Percentiles rank a stretch among this genome's conserved stretches.
These are phyloP conservation scores for Zeuzera pyrina DNA, from an alignment of 2,888 invertebrate genomes.

Conservation along the genomic window DNA sequence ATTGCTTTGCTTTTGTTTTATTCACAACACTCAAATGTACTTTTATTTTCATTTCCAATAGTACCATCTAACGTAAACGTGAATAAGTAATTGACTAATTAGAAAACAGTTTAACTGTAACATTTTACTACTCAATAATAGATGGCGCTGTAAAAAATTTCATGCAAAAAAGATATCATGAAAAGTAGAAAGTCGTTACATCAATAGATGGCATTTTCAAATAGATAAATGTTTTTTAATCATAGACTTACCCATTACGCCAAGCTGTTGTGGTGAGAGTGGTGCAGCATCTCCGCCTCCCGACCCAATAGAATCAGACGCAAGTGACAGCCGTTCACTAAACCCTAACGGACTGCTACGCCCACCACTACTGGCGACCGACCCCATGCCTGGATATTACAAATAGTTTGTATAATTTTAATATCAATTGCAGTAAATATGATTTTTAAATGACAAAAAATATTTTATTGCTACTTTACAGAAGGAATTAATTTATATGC, in stretches of 20 bases:
- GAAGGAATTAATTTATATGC: no score
- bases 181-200: neutral
- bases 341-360: slow-evolving; percentile 73
- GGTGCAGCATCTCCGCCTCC: slow-evolving; percentile 74
- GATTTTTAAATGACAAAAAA: no score
- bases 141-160: slow-evolving; percentile 42
- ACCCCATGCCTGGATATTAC: slow-evolving; percentile 72
- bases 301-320: slow-evolving; percentile 77
- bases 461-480: no score
- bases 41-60: no score
- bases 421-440: no score
- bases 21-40: no score
- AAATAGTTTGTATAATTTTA: no score
- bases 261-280: slow-evolving; percentile 89
- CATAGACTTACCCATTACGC: slow-evolving; percentile 86
- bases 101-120: neutral
- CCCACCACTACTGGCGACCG: slow-evolving; percentile 79
- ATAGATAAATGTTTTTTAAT: neutral
- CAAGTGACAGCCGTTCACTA: slow-evolving; percentile 78
- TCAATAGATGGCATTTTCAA: neutral
- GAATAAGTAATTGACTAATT: slow-evolving; percentile 4
- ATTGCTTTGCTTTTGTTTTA: no score
- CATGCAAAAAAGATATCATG: neutral
- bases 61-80: slow-evolving; percentile 15
- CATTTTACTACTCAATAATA: slow-evolving; percentile 31